phyloP scores from a whole-genome alignment of 2,113 vertebrate species.

The Hyperopisus bebe region DNA sequence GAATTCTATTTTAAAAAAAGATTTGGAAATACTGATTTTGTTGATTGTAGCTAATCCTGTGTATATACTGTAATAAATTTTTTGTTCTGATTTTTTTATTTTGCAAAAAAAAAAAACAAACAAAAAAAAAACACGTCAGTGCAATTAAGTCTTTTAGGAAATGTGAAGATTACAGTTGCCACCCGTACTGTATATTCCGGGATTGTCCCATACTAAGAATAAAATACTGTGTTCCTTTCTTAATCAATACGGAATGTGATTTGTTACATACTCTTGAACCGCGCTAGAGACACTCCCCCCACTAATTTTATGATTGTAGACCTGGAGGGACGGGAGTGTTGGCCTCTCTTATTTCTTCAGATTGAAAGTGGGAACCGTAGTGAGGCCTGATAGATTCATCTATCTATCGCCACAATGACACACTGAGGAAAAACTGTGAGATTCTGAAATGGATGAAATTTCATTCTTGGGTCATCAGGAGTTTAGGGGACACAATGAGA shows the following conservation, averaged over 20 bases:
- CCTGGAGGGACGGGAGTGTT: neutral
- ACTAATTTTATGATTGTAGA: neutral
- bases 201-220: too few relatives aligned
- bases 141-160: too few relatives aligned
- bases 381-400: neutral
- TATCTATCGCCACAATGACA: neutral
- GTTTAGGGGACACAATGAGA: neutral
- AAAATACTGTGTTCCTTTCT: neutral
- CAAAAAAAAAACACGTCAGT: too few relatives aligned
- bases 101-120: too few relatives aligned
- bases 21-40: neutral
- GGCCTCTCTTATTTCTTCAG: neutral
- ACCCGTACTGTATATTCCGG: too few relatives aligned
- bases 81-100: neutral
- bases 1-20: neutral
- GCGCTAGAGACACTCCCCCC: neutral
- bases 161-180: too few relatives aligned
- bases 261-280: neutral
- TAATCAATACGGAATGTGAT: neutral
- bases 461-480: neutral
- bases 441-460: neutral
- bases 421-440: neutral
- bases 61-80: neutral
- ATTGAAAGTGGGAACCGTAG: neutral
- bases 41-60: neutral